Base-by-base conservation (phyloP, 2,797 vertebrate genomes). In the Nannoperca australis region DNA sequence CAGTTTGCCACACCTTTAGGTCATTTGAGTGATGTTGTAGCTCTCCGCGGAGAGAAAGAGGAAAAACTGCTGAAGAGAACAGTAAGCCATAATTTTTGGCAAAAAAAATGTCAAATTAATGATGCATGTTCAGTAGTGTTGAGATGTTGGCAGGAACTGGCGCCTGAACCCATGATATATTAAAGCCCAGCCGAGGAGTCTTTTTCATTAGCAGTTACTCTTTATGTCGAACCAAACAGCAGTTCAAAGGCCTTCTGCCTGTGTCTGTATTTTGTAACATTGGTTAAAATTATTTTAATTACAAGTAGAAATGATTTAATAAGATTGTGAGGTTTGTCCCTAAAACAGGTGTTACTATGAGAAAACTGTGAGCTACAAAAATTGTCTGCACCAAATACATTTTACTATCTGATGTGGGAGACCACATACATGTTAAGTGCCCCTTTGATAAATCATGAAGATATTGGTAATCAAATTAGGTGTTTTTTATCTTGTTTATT, bases 141-240 rank as follows among this genome's bases (percentile, higher is more conserved):
- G 55, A 70, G 61, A 68, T 62, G 59, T 30, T 77, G 89, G 78
- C 73, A 36, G 64, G 59, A 42, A 32, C 54, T 54, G 7, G 53
- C 27, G 67, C 20, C 72, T 78, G 76, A 49, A 40, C 45, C 61
- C 4, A 8, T 85, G 83, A 89, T 81, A 44, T 81, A 87, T 74
- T 56, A 56, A 77, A 56, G 47, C 60, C 55, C 18, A 55, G 69
- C 56, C 34, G 55, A 79, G 49, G 64, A 38, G 71, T 77, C 53
- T 71, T 72, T 80, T 73, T 68, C 76, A 87, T 79, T 70, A 86
- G 83, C 81, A 85, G 81, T 89, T 72, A 78, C 30, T 87, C 79
- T 86, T 85, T 5, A 54, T 83, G 76, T 86, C 79, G 72, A 74
- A 56, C 17, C 27, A 34, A 68, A 61, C 50, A 59, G 49, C 4